Conservation (phyloP, 2,113 vertebrate genomes). For the Microcebus murinus region DNA sequence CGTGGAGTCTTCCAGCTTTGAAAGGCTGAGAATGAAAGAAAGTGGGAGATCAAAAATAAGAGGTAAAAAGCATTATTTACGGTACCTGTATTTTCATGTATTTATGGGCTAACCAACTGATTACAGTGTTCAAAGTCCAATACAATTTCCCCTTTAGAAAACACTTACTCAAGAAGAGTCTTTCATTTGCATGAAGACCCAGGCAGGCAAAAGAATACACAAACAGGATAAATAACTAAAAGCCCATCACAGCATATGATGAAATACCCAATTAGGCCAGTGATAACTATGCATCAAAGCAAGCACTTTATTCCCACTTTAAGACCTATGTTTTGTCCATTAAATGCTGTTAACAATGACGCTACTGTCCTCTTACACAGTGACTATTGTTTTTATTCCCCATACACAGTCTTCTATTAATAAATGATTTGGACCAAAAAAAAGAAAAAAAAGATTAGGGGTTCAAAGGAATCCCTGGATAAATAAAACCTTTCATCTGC, state of each 20-base stretch:
- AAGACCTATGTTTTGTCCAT: slow-evolving; percentile 37
- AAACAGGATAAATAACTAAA: background rate
- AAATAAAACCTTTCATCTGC: slow-evolving; percentile 63
- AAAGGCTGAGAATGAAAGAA: slow-evolving; percentile 15
- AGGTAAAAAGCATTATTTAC: background rate
- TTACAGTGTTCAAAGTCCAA: slow-evolving; percentile 45
- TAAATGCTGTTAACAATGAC: slow-evolving; percentile 34
- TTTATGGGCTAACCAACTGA: background rate
- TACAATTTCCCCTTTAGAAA: background rate
- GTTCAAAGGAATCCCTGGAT: slow-evolving; percentile 43
- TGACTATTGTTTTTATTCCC: background rate
- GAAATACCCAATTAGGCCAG: slow-evolving; percentile 53
- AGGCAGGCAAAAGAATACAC: background rate
- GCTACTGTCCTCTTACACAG: background rate
- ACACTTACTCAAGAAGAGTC: background rate
- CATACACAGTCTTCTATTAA: background rate
- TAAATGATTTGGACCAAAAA: slow-evolving; percentile 31
- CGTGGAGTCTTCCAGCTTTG: background rate
- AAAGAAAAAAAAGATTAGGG: background rate
- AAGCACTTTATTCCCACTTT: background rate
- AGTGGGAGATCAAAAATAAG: background rate
- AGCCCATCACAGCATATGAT: background rate
- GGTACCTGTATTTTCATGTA: background rate
- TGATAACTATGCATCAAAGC: slow-evolving; percentile 7
- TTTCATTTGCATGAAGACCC: background rate